Base-by-base conservation (phyloP, 2,113 vertebrate genomes). In the Osmerus mordax region DNA sequence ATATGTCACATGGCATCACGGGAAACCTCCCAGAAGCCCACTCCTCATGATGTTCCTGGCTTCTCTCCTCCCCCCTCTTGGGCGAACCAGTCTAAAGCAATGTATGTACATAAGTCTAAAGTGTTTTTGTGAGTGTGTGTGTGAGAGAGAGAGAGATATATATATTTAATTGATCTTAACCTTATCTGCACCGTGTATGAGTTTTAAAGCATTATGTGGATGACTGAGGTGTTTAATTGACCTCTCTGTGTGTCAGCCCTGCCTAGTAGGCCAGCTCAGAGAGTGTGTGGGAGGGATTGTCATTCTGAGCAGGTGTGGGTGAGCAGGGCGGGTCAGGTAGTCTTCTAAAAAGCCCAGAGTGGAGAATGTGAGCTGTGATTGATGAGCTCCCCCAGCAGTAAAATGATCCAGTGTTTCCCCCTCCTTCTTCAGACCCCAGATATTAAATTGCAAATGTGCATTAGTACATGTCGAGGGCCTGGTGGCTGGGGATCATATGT, bases 401-500 rank as follows among this genome's bases (percentile, higher is more conserved):
- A 75, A 75, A 72, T 72, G 41, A 75, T 67, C 21, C 18, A 56
- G 32, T 65, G 63, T 19, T 19, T 19, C n/a, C n/a, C 11, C 70
- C 59, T 51, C 47, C 36, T 23, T 55, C 64, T 18, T 51, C 68
- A 76, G 58, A 73, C 52, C 72, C 79, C 72, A 23, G 69, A 67
- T 70, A 72, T 82, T 82, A 71, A 62, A 73, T 55, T 67, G 55
- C 72, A 75, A 59, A 66, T 81, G 28, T 76, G 75, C 67, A 71
- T 81, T 75, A 32, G 63, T 69, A 78, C 84, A 2, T 0, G 65
- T 65, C 59, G 61, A 25, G 28, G 58, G 61, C 69, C 74, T 19
- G 0, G 36, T 53, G 72, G 58, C 11, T 23, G 14, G 61, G 74
- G 80, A 81, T 76, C 73, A 72, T 74, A 80, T 84, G 81, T 65